Evolutionary conservation across 2,888 invertebrate species (phyloP).

Genomic region (Drosophila anomelani): DNA sequence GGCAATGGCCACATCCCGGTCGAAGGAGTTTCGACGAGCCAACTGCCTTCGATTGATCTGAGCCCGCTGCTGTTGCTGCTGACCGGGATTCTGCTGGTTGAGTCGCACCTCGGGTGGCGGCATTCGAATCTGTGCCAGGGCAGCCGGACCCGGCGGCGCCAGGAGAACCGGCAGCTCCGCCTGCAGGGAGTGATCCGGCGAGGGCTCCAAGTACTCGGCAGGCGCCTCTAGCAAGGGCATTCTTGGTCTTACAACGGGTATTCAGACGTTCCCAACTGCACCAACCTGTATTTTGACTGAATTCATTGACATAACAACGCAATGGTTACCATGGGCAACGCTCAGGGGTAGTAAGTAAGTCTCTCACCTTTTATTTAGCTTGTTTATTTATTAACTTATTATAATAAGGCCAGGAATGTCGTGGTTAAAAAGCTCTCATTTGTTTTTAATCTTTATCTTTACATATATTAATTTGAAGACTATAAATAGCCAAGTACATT

Average conservation of each 20-base stretch:
- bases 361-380: background rate
- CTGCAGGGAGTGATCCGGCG: conserved; percentile 82
- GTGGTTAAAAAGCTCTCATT: background rate
- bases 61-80: conserved; percentile 38
- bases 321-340: conserved; percentile 48
- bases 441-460: background rate
- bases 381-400: background rate
- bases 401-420: background rate
- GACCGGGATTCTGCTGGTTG: conserved; percentile 37
- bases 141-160: conserved; percentile 58
- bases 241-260: background rate
- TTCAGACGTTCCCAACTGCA: background rate
- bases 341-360: background rate
- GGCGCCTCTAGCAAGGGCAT: conserved; percentile 83
- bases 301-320: conserved; percentile 58
- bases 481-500: background rate
- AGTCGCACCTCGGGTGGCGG: conserved; percentile 54
- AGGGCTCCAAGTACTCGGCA: conserved; percentile 73
- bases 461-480: background rate
- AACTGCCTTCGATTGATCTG: conserved; percentile 49
- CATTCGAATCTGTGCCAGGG: conserved; percentile 56
- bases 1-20: conserved; percentile 75
- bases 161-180: conserved; percentile 63
- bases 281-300: conserved; percentile 27
- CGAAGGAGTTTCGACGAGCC: conserved; percentile 64